Conservation (phyloP, 2,888 invertebrate species). For the Nephrotoma appendiculata region DNA sequence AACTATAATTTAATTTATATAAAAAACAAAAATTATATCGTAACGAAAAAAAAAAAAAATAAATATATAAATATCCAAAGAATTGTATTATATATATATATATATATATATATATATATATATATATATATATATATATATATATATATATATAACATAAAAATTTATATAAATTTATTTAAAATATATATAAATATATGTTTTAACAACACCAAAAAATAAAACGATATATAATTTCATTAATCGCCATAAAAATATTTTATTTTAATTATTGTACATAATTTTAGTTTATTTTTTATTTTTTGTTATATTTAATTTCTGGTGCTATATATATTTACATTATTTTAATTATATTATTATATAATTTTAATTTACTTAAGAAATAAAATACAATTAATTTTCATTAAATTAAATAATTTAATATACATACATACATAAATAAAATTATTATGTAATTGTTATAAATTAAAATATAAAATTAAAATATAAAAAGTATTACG, state of each 20-base stretch:
- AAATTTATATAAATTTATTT: neutral
- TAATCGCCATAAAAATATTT: neutral
- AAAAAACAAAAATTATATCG: neutral
- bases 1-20: neutral
- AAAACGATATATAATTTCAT: neutral
- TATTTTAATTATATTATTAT: neutral
- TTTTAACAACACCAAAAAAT: neutral
- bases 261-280: neutral
- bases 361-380: neutral
- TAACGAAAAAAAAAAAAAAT: neutral
- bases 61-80: neutral
- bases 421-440: neutral
- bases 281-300: neutral
- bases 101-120: neutral
- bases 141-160: neutral
- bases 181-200: neutral
- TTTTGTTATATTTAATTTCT: neutral
- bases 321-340: neutral
- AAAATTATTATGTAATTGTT: neutral
- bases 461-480: neutral
- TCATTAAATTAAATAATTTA: neutral
- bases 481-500: neutral
- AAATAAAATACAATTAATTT: neutral
- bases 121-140: neutral
- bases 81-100: neutral